Conservation (phyloP, 1,140 invertebrate species). For the Drosophila auraria region DNA sequence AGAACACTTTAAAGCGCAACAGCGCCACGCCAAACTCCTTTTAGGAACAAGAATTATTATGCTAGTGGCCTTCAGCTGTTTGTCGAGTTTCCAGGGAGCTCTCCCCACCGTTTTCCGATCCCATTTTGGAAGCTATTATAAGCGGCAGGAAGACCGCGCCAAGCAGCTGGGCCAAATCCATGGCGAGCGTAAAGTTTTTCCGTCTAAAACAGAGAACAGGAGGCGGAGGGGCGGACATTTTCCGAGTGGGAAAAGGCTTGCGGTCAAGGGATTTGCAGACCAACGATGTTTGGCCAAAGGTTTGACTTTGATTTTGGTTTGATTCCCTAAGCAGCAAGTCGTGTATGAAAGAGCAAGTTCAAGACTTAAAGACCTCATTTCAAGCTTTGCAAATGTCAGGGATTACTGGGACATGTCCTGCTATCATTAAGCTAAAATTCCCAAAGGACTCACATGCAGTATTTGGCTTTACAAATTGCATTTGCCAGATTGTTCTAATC, state of each 20-base stretch:
- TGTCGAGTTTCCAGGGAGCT: slow-evolving; percentile 7
- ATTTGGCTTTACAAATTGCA: too few relatives aligned
- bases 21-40: slow-evolving; percentile 25
- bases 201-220: neutral
- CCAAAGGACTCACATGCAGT: too few relatives aligned
- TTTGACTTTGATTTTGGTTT: slow-evolving; percentile 50
- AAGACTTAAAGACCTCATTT: slow-evolving; percentile 6
- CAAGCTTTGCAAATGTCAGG: neutral
- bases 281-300: slow-evolving; percentile 36
- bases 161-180: slow-evolving; percentile 1
- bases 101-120: slow-evolving; percentile 14
- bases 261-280: slow-evolving; percentile 42
- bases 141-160: neutral
- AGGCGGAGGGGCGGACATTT: neutral
- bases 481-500: too few relatives aligned
- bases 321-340: slow-evolving; percentile 20
- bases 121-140: slow-evolving; percentile 20
- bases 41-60: slow-evolving; percentile 40
- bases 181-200: slow-evolving; percentile 10
- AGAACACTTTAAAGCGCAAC: slow-evolving; percentile 31
- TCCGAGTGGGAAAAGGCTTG: slow-evolving; percentile 1
- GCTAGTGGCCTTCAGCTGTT: slow-evolving; percentile 20
- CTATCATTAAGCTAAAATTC: too few relatives aligned
- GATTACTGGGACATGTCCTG: neutral
- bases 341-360: slow-evolving; percentile 9